Conservation (phyloP, 1,140 invertebrate species). For the Procambarus virginalis region DNA sequence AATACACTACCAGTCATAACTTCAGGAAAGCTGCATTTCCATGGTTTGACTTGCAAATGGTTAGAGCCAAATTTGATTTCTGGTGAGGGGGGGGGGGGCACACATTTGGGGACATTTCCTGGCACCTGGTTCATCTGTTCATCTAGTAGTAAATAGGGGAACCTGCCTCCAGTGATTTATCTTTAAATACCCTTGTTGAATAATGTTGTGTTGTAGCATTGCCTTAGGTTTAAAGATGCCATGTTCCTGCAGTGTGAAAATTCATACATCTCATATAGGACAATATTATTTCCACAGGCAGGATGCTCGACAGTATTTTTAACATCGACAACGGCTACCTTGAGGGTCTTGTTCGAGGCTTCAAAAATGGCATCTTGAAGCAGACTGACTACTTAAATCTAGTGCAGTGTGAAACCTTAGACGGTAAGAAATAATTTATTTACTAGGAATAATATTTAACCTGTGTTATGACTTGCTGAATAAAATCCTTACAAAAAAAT, state of each 20-base stretch:
- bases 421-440: slow-evolving; percentile 82
- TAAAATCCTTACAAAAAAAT: neutral
- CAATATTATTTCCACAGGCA: slow-evolving; percentile 70
- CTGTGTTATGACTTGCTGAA: neutral
- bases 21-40: too few species aligned
- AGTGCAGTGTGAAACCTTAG: slow-evolving; percentile 99
- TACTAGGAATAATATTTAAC: too few species aligned
- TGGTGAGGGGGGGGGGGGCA: too few species aligned
- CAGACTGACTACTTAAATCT: slow-evolving; percentile 98
- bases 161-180: neutral
- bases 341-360: slow-evolving; percentile 97
- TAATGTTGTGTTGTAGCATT: neutral
- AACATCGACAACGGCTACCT: slow-evolving; percentile 99
- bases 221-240: neutral
- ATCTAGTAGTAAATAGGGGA: too few species aligned
- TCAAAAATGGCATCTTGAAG: slow-evolving; percentile 98
- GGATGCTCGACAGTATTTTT: slow-evolving; percentile 91
- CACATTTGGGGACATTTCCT: too few species aligned
- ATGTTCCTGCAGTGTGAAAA: neutral
- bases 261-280: neutral
- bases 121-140: too few species aligned
- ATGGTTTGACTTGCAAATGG: too few species aligned
- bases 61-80: too few species aligned
- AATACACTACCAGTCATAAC: too few species aligned
- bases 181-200: neutral